Evolutionary conservation across 2,113 vertebrate species (phyloP), one percentile per base, ranked within the genome.

Genomic region (Eptesicus fuscus): DNA sequence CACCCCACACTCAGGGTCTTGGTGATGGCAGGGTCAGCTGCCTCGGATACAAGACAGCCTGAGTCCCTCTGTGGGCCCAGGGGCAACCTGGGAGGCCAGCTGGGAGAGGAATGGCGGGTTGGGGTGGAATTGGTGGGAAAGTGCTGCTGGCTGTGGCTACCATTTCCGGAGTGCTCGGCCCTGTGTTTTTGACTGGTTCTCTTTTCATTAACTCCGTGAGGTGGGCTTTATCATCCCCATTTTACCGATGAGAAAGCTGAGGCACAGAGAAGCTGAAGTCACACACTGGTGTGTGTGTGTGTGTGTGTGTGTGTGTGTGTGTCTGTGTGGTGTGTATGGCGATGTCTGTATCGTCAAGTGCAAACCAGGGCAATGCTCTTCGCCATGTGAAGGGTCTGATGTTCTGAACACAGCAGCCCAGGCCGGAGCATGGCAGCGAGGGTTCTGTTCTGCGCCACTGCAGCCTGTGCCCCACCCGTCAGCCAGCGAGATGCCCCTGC

Each of bases 101-200:
- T 17, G 4, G 23, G 10, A 47, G 37, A 61, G 12, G n/a, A 17
- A 4, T 17, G 93, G 93, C 83, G 32, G 93, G 88, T 88, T 88
- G 93, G 3, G 32, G 8, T 32, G 56, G 56, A 30, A 25, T 28
- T 59, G 25, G 25, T 2, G 5, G 87, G 78, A 47, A 30, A 25
- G 18, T 1, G 0, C n/a, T 1, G 9, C 14, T 17, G 25, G 51
- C 35, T 5, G 2, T 25, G 8, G 49, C 12, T 7, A 47, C 16
- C 10, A 7, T 65, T 37, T 42, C 14, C 32, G 9, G 20, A 63
- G 44, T 7, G 17, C 37, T 65, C 63, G 25, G 13, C 18, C 35
- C 9, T 42, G 17, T 71, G 76, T 13, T 51, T 65, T 69, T 37
- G 56, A 18, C n/a, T 51, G 71, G 8, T 20, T 13, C 2, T 35